Evolutionary conservation across 2,888 invertebrate species (phyloP).

Genomic region (Cheilosia vernalis): DNA sequence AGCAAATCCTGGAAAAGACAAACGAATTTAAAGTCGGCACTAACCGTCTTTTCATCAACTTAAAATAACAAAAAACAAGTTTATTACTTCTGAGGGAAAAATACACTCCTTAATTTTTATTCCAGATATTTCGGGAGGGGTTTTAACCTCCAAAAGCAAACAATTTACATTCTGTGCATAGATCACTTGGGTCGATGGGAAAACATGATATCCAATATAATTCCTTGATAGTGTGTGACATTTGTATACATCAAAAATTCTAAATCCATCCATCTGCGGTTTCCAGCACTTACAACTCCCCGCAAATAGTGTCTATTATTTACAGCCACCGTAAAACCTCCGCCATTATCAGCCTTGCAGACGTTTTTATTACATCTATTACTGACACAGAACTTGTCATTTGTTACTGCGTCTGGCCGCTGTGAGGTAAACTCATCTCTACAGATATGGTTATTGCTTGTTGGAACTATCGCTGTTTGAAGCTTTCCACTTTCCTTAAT

Average conservation of each 20-base stretch:
- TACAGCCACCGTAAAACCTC: conserved; percentile 75
- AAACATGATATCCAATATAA: conserved; percentile 1
- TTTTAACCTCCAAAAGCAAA: too few species aligned
- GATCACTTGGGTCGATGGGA: conserved; percentile 30
- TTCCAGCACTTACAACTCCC: conserved; percentile 78
- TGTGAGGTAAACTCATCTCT: conserved; percentile 42
- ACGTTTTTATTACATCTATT: conserved; percentile 69
- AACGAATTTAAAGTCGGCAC: too few species aligned
- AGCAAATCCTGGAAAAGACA: too few species aligned
- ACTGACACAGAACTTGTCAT: conserved; percentile 81
- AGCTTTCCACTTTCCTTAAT: conserved; percentile 56
- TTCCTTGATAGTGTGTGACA: conserved; percentile 63
- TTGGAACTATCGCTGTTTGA: conserved; percentile 67
- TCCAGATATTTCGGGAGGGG: too few species aligned
- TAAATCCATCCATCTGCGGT: conserved; percentile 17
- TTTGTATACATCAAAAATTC: conserved; percentile 70
- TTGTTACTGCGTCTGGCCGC: conserved; percentile 74
- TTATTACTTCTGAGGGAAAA: too few species aligned
- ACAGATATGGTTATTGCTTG: conserved; percentile 75
- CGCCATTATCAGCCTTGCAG: conserved; percentile 79
- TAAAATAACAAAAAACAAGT: too few species aligned
- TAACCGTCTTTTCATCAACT: too few species aligned
- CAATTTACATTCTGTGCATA: too few species aligned
- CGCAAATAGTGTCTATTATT: conserved; percentile 75
- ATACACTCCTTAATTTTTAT: too few species aligned